Evolutionary conservation across 1,140 invertebrate genomes (phyloP), one percentile per base, ranked within the genome.

Genomic region (Drosophila parabipectinata): DNA sequence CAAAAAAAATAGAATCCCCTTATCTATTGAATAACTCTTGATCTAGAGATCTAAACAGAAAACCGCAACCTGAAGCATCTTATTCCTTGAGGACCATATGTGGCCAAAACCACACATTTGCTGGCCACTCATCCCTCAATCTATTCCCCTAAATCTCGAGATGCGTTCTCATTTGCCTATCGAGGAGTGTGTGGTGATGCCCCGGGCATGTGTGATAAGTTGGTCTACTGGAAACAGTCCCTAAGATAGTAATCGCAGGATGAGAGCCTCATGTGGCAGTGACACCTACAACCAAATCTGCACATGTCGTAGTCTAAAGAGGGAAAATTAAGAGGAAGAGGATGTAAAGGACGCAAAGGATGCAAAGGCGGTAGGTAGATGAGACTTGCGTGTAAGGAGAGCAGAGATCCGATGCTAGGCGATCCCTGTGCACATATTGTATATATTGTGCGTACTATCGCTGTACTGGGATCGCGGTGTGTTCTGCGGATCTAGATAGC

Each of bases 281-380:
- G 84, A 88, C 83, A 88, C 83, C 83, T 88, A 72, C 83, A 77
- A 77, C 37, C 59, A 63, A 82, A 82, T 88, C 83, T 67, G 83
- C 82, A 87, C 83, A 88, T 88, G 83, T 73, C 72, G 67, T 44
- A 18, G 41, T 44, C 15, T 59, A 75, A 72, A 45, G 39, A 56
- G 54, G 59, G 53, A 10, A 28, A 21, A 47, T 44, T 57, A 52
- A 7, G 12, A 37, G 58, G 63, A 77, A 44, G 66, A 69, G 66
- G 66, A 50, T 48, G 66, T 18, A 37, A 18, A 21, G 37, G 50
- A 26, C 26, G 26, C 26, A 28, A 28, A 28, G 26, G 58, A 14
- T 28, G 30, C 32, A 45, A 8, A 4, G 18, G 4, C 12, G 7
- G 9, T 48, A 48, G 66, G 64, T 48, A 67, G 37, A 50, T 52